Percentiles rank a stretch among this genome's conserved stretches.
These are phyloP conservation scores for Elmis aenea DNA, from an alignment of 2,888 invertebrate species.

Conservation along the genomic window DNA sequence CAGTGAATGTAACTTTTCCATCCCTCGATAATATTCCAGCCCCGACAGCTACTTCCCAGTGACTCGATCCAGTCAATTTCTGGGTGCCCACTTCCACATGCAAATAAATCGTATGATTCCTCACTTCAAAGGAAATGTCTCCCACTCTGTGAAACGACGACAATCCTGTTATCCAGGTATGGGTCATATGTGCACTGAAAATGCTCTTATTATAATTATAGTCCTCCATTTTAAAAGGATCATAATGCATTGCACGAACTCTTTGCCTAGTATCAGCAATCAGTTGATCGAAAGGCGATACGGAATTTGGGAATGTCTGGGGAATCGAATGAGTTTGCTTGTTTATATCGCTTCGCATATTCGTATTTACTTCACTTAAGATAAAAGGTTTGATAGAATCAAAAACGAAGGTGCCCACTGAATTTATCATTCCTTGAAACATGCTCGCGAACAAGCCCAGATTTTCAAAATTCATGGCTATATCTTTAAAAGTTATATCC, in stretches of 20 bases:
- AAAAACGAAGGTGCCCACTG: constrained; percentile 75
- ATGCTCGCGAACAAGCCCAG: constrained; percentile 69
- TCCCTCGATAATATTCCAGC: constrained; percentile 64
- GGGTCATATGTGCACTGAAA: constrained; percentile 62
- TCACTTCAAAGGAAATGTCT: constrained; percentile 67
- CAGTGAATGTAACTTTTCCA: constrained; percentile 70
- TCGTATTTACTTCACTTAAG: constrained; percentile 70
- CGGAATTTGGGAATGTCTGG: constrained; percentile 76
- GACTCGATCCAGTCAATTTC: constrained; percentile 67
- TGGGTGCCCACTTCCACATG: constrained; percentile 75
- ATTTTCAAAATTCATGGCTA: constrained; percentile 77
- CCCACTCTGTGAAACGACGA: constrained; percentile 80
- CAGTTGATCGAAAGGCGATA: constrained; percentile 79
- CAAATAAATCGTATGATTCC: constrained; percentile 63
- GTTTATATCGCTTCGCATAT: constrained; percentile 69
- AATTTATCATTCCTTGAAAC: constrained; percentile 68
- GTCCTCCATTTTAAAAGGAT: constrained; percentile 71
- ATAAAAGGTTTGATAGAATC: constrained; percentile 84
- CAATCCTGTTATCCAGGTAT: constrained; percentile 75
- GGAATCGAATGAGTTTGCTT: constrained; percentile 65
- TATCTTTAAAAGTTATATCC: constrained; percentile 70
- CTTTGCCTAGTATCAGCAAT: constrained; percentile 69
- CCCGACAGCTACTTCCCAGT: constrained; percentile 71
- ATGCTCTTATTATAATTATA: constrained; percentile 68
- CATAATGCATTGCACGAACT: constrained; percentile 61